Percentiles rank a stretch among this genome's conserved stretches.
phyloP scores from a whole-genome alignment of 2,888 invertebrate species.

The Apamea crenata region DNA sequence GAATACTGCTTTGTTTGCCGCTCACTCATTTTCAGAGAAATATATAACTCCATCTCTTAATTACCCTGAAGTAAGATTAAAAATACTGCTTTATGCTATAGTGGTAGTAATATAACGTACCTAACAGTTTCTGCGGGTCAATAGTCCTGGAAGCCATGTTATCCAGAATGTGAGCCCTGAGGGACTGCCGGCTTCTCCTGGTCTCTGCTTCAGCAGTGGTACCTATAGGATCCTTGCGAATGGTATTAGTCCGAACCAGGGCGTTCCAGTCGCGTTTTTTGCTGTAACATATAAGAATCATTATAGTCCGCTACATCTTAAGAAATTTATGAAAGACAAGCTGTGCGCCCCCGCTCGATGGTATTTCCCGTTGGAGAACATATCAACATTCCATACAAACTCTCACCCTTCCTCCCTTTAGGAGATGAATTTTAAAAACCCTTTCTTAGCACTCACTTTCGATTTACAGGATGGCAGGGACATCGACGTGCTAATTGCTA shows the following conservation, averaged over 20 bases:
- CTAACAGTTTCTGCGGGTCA: conserved; percentile 93
- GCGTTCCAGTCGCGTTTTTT: conserved; percentile 96
- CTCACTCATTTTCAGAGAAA: no score
- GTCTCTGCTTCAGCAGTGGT: conserved; percentile 92
- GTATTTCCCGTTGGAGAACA: not conserved
- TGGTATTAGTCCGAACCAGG: conserved; percentile 93
- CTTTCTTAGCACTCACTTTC: not conserved
- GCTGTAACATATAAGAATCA: conserved; percentile 67
- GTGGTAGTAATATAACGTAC: conserved; percentile 78
- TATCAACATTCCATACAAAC: not conserved
- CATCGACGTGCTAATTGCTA: no score
- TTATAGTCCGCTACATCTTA: not conserved
- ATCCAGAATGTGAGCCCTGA: conserved; percentile 93
- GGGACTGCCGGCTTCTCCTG: conserved; percentile 92
- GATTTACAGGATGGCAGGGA: not conserved
- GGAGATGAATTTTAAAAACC: not conserved
- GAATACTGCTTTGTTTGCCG: not conserved
- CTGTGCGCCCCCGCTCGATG: no score
- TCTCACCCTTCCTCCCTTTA: not conserved
- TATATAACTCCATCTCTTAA: no score
- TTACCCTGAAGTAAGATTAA: no score
- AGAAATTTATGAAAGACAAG: not conserved
- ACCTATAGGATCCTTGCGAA: conserved; percentile 94
- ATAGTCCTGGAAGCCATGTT: conserved; percentile 92
- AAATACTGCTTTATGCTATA: no score